Evolutionary conservation across 2,797 vertebrate genomes (phyloP).

Genomic region (Hippoglossus hippoglossus): DNA sequence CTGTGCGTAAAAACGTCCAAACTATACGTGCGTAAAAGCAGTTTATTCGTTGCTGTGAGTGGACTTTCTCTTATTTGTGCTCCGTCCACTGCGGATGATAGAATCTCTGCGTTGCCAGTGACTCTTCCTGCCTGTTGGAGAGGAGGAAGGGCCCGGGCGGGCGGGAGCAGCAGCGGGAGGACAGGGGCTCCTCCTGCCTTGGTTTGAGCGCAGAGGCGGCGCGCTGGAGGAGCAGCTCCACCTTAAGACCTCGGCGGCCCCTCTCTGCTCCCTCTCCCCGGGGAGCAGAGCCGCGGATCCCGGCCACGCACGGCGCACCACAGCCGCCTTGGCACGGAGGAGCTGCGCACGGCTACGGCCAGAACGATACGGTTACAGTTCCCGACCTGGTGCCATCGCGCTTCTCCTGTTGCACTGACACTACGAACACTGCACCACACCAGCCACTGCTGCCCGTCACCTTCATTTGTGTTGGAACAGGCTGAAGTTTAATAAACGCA

Average conservation of each 20-base stretch:
- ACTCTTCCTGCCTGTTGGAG: constrained; percentile 41
- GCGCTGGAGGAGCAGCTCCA: constrained; percentile 42
- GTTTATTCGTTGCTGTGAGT: too few relatives aligned
- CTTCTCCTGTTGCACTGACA: constrained; percentile 51
- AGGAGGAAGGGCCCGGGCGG: constrained; percentile 1
- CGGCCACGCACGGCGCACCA: constrained; percentile 62
- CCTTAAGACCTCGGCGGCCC: constrained; percentile 81
- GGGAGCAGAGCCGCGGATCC: constrained; percentile 45
- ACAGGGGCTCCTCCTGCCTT: constrained; percentile 41
- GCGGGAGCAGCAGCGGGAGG: constrained; percentile 32
- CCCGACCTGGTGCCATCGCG: constrained; percentile 45
- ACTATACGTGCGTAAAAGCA: too few relatives aligned
- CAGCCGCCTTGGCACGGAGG: constrained; percentile 66
- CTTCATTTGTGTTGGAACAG: background rate
- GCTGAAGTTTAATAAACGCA: background rate
- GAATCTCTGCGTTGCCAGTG: constrained; percentile 20
- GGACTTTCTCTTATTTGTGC: background rate
- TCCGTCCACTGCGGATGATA: background rate
- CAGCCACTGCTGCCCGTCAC: constrained; percentile 44
- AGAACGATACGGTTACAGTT: constrained; percentile 40
- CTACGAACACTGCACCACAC: constrained; percentile 42
- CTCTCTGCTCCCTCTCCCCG: constrained; percentile 62
- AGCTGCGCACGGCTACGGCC: constrained; percentile 49
- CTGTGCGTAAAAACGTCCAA: too few relatives aligned
- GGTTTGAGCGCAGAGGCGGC: constrained; percentile 3